Evolutionary conservation across 2,888 invertebrate species (phyloP).

Genomic region (Pachydiplax longipennis): DNA sequence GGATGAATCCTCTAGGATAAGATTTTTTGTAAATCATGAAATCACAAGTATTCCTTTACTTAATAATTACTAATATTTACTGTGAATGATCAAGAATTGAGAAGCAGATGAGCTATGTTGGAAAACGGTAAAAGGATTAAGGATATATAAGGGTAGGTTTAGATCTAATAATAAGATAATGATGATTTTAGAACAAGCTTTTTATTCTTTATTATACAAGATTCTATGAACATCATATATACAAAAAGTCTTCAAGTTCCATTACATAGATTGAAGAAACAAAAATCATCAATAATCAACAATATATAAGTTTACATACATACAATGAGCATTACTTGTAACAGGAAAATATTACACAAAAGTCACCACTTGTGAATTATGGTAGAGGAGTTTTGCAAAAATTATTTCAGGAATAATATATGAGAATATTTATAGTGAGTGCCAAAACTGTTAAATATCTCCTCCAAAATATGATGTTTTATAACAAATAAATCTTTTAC

Average conservation of each 20-base stretch:
- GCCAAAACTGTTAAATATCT: neutral
- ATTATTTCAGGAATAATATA: neutral
- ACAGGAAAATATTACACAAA: constrained; percentile 19
- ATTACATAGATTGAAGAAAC: neutral
- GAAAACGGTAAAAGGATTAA: too few relatives aligned
- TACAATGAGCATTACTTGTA: constrained; percentile 36
- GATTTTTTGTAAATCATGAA: too few relatives aligned
- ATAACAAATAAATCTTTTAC: neutral
- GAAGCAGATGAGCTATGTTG: too few relatives aligned
- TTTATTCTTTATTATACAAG: constrained; percentile 31
- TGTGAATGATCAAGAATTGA: too few relatives aligned
- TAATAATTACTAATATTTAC: too few relatives aligned
- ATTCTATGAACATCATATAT: constrained; percentile 36
- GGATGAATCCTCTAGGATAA: too few relatives aligned
- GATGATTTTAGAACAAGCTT: neutral
- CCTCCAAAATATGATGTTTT: neutral
- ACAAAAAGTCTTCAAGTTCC: neutral
- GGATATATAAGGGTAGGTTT: too few relatives aligned
- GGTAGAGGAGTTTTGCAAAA: neutral
- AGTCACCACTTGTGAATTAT: neutral
- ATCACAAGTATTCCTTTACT: too few relatives aligned
- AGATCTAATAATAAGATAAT: neutral
- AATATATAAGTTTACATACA: constrained; percentile 35
- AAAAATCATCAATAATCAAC: constrained; percentile 32
- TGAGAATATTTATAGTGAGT: neutral